Percentiles rank a stretch among this genome's conserved stretches.
Conservation (phyloP, 2,888 invertebrate genomes). For the Agrotis clavis region DNA sequence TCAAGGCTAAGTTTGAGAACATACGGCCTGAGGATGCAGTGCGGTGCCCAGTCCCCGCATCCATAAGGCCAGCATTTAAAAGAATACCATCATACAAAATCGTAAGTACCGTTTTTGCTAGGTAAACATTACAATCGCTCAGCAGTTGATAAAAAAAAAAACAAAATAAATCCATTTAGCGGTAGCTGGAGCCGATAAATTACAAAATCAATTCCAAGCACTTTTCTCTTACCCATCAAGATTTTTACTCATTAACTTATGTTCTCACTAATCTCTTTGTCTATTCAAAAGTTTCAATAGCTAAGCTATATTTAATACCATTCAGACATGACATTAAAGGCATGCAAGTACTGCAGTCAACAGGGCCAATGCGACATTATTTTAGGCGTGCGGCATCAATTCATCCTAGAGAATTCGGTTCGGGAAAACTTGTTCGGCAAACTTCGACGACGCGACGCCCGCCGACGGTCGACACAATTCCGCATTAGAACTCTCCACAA, state of each 20-base stretch:
- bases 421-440: constrained; percentile 20
- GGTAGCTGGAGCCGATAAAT: background rate
- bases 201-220: background rate
- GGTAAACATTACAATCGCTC: background rate
- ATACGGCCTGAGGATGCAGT: background rate
- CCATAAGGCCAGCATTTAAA: constrained; percentile 2
- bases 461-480: constrained; percentile 4
- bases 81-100: background rate
- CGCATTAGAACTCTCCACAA: constrained; percentile 24
- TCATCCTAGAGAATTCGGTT: constrained; percentile 11
- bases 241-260: background rate
- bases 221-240: background rate
- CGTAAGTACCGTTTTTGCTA: background rate
- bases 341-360: background rate
- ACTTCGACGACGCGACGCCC: constrained; percentile 17
- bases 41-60: constrained; percentile 22
- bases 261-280: background rate
- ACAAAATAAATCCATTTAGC: background rate
- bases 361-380: constrained; percentile 1
- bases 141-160: background rate
- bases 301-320: background rate
- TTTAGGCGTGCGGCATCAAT: background rate
- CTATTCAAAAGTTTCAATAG: background rate
- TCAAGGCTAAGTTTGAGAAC: constrained; percentile 21
- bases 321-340: constrained; percentile 1